Evolutionary conservation across 2,888 invertebrate species (phyloP), one percentile per base, ranked within the genome.

Genomic region (Coenonympha glycerion): DNA sequence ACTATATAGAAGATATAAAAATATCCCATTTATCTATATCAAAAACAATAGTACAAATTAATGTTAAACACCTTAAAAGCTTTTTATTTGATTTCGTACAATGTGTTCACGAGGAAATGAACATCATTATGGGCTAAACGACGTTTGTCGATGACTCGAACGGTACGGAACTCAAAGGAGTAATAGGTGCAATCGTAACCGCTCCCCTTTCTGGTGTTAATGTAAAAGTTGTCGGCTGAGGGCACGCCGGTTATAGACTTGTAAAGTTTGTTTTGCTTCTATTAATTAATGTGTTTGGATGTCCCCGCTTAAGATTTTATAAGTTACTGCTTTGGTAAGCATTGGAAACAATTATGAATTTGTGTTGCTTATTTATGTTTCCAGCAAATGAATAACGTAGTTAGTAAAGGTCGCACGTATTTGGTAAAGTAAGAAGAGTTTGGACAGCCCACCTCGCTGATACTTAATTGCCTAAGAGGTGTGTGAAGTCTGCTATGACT

Each of bases 221-320:
- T 85, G 87, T 69, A 81, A 79, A 86, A 86, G 86, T 86, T 85
- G 61, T 61, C 53, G 56, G n/a, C n/a, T n/a, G n/a, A n/a, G 56
- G 57, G 60, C 69, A 67, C 71, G 66, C 68, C 69, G 61, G 69
- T 64, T 68, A 71, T 68, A 65, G 76, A 76, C 76, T 79, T 79
- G 66, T 69, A 71, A 78, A 82, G 78, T 83, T 86, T 79, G 74
- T 76, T 73, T 73, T 73, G 73, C 68, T 79, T 73, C 80, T 76
- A 76, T 79, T 78, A 86, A 81, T 83, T 82, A 78, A 80, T 82
- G 74, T 83, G 79, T 80, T 80, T 81, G 79, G 73, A 73, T 76
- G 76, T 78, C 70, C 72, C 67, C 70, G 65, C 69, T 76, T 71
- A 62, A 68, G 68, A 68, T 73, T 63, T 65, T 61, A 66, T 71